Conservation (phyloP, 1,140 invertebrate genomes). For the Hyles euphorbiae region DNA sequence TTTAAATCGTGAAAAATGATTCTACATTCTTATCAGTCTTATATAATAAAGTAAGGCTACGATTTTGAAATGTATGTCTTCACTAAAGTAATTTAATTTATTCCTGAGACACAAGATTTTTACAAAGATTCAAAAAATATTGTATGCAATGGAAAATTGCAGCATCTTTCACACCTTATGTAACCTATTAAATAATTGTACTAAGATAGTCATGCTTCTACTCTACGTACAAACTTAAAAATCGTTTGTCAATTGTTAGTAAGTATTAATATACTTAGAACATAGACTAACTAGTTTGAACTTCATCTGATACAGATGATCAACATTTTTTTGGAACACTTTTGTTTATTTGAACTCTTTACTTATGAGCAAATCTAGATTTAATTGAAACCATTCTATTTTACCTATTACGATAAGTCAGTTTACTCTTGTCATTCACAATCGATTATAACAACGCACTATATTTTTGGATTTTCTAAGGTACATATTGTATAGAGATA, state of each 20-base stretch:
- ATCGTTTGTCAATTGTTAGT: slow-evolving; percentile 57
- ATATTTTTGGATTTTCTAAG: neutral
- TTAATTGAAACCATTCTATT: too few species aligned
- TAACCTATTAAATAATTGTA: slow-evolving; percentile 65
- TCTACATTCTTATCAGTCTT: too few species aligned
- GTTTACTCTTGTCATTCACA: too few species aligned
- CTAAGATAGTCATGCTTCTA: slow-evolving; percentile 69
- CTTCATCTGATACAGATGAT: slow-evolving; percentile 74
- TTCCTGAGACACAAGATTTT: too few species aligned
- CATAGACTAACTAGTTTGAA: slow-evolving; percentile 56
- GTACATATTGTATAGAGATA: neutral
- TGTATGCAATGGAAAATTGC: slow-evolving; percentile 22
- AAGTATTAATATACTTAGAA: slow-evolving; percentile 47
- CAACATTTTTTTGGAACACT: slow-evolving; percentile 47
- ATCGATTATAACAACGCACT: too few species aligned
- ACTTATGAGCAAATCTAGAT: slow-evolving; percentile 44
- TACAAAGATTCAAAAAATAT: too few species aligned
- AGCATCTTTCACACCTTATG: slow-evolving; percentile 50
- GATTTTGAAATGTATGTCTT: too few species aligned
- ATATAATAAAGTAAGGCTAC: too few species aligned
- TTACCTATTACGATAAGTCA: too few species aligned
- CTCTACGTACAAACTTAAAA: slow-evolving; percentile 49
- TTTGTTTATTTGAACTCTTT: slow-evolving; percentile 58
- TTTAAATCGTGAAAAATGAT: too few species aligned
- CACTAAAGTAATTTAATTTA: too few species aligned